Evolutionary conservation across 2,113 vertebrate species (phyloP).

Genomic region (Cariama cristata): DNA sequence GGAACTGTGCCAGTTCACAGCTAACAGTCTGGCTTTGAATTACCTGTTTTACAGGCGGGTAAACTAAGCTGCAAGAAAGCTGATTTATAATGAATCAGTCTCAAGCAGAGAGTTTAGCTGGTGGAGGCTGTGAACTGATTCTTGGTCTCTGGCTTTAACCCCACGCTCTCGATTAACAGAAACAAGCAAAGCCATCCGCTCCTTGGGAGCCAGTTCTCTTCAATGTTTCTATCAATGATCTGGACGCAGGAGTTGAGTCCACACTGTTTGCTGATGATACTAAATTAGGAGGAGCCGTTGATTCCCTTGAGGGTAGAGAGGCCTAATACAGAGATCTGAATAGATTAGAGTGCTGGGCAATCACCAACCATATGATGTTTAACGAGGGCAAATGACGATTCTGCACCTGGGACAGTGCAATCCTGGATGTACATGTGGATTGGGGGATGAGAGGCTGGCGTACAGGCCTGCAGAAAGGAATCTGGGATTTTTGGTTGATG

Average conservation of each 20-base stretch:
- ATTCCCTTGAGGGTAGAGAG: not conserved
- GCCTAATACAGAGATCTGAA: not conserved
- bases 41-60: not conserved
- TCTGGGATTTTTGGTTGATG: not conserved
- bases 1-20: conserved; percentile 13
- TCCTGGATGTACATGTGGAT: not conserved
- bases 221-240: not conserved
- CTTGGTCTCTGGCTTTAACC: not conserved
- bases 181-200: not conserved
- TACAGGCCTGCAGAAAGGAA: not conserved
- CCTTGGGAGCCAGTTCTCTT: not conserved
- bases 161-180: not conserved
- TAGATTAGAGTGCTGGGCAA: not conserved
- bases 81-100: conserved; percentile 12
- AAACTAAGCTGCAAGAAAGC: conserved; percentile 6
- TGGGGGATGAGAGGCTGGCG: not conserved
- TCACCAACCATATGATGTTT: not conserved
- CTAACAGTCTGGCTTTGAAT: not conserved
- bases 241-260: not conserved
- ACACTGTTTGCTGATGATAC: not conserved
- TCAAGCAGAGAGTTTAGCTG: conserved; percentile 6
- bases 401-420: not conserved
- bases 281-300: not conserved
- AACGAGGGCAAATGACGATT: not conserved
- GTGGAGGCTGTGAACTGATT: not conserved